Evolutionary conservation across 2,888 invertebrate species (phyloP), one percentile per base, ranked within the genome.

Genomic region (Cerastis leucographa): DNA sequence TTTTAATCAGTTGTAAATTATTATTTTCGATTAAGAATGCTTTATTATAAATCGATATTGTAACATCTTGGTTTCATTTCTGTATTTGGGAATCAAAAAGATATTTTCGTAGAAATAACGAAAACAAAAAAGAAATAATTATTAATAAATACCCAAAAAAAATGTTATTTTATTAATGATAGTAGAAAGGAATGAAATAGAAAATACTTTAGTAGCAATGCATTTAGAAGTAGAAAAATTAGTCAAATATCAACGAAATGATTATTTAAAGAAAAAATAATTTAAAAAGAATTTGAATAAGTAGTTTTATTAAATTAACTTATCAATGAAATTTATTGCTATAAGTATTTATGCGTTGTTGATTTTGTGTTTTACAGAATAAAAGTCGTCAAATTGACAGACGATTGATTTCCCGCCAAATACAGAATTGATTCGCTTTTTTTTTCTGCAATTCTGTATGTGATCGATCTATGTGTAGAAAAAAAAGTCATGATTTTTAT

Each of bases 321-420:
- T n/a, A 49, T 17, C 35, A 62, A 78, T 67, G 7, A 72, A 35
- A 49, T 76, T 29, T 40, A 66, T 44, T 42, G 64, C 42, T 42
- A 0, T 42, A 42, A 64, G 64, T 64, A 64, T 64, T 64, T 44
- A 54, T 40, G 11, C 11, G 40, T 46, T 44, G 12, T 62, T 70
- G 0, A 35, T 56, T 56, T 80, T 29, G 8, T 6, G n/a, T 46
- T 19, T 71, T 1, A 40, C 8, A 46, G n/a, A 61, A 42, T 7
- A 17, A 69, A 61, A 40, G 11, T 22, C 14, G 64, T 74, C 56
- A 25, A 25, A 17, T 59, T 35, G 59, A 66, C 77, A 12, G 85
- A 7, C 84, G 71, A 78, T 78, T 83, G 51, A 74, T 87, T 89
- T 87, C 80, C 86, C 88, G 86, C 90, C 90, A 90, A 89, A 88